These are phyloP conservation scores for Avahi laniger DNA, from an alignment of 2,797 vertebrate genomes.

Conservation along the genomic window DNA sequence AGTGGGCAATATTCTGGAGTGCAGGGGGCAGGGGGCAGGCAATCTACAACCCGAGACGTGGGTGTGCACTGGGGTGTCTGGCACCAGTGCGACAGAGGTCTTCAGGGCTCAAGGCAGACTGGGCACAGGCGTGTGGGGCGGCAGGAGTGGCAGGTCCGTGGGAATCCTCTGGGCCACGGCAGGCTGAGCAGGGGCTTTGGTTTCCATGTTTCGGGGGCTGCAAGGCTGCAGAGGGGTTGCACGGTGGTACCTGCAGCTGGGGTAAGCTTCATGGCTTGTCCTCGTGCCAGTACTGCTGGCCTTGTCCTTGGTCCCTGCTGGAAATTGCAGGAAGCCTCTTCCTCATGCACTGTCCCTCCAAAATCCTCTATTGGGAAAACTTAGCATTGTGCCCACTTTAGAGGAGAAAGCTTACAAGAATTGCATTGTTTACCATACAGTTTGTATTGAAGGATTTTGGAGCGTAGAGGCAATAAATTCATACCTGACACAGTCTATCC, in stretches of 20 bases:
- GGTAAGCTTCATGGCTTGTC: no score
- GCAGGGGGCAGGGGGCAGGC: not conserved
- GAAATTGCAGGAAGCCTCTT: not conserved
- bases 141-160: not conserved
- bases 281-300: not conserved
- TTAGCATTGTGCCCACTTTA: not conserved
- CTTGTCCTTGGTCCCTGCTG: not conserved
- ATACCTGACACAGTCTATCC: not conserved
- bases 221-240: fast-evolving
- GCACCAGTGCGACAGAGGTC: not conserved
- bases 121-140: not conserved
- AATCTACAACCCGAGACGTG: not conserved
- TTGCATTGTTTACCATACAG: not conserved
- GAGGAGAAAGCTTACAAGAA: not conserved
- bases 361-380: not conserved
- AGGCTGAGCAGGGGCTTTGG: not conserved
- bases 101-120: not conserved
- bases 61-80: not conserved
- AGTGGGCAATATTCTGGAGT: not conserved
- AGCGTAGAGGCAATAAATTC: not conserved
- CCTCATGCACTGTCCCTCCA: not conserved
- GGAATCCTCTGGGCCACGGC: not conserved
- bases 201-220: not conserved
- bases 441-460: not conserved
- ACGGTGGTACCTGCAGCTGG: not conserved